Evolutionary conservation across 2,113 vertebrate genomes (phyloP).

Genomic region (Ceyx margarethae): DNA sequence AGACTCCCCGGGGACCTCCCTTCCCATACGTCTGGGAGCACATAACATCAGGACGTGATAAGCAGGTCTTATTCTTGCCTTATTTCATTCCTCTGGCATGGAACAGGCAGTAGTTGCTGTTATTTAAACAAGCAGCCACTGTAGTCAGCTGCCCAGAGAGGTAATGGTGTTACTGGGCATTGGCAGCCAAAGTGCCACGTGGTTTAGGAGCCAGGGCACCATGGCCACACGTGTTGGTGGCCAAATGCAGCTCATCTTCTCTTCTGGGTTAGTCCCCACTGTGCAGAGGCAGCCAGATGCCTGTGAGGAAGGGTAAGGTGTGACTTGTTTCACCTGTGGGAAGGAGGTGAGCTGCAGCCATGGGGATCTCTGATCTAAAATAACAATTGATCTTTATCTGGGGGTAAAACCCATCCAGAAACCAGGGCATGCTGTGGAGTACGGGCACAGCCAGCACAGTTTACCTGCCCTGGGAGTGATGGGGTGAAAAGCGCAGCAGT

Average conservation of each 20-base stretch:
- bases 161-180: rapidly evolving
- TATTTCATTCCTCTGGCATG: neutral
- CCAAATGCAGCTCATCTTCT: rapidly evolving
- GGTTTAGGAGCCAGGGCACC: neutral
- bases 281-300: rapidly evolving
- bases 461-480: neutral
- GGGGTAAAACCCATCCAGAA: neutral
- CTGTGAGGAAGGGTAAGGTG: neutral
- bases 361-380: neutral
- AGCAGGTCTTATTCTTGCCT: neutral
- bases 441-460: neutral
- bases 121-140: neutral
- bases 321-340: neutral
- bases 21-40: rapidly evolving
- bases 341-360: neutral
- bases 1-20: neutral
- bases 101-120: neutral
- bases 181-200: neutral
- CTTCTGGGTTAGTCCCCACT: neutral
- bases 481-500: neutral
- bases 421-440: neutral
- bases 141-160: neutral
- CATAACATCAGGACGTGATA: rapidly evolving
- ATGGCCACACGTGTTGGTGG: rapidly evolving
- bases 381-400: neutral